A percentile compares a stretch with the other conserved stretches of the same genome.
Conservation (phyloP, 2,888 invertebrate species). For the Eristalis arbustorum region DNA sequence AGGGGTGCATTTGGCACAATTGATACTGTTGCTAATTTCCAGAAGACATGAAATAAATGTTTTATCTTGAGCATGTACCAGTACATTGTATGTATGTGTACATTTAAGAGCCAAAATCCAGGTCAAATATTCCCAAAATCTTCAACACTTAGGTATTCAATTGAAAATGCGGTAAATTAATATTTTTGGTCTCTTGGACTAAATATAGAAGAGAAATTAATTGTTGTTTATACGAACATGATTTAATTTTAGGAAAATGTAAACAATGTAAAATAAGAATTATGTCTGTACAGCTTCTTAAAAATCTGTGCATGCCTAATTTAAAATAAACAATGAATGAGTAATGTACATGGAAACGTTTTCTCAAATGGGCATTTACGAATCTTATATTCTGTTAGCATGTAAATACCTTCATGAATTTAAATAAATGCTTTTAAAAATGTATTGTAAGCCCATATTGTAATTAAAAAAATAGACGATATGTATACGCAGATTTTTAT, state of each 20-base stretch:
- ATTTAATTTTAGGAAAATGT: conserved; percentile 31
- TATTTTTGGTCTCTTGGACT: not conserved
- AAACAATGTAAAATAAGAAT: conserved; percentile 6
- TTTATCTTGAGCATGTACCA: not conserved
- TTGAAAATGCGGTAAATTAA: not conserved
- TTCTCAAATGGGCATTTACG: too few relatives aligned
- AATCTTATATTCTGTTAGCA: too few relatives aligned
- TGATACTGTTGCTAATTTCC: not conserved
- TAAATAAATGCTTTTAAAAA: too few relatives aligned
- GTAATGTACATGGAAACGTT: too few relatives aligned
- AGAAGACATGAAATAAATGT: not conserved
- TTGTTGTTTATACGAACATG: conserved; percentile 45
- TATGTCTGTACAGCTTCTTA: not conserved
- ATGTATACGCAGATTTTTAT: too few relatives aligned
- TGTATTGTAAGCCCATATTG: too few relatives aligned
- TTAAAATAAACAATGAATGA: not conserved
- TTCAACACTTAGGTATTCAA: not conserved
- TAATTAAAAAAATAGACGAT: too few relatives aligned
- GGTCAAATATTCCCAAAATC: not conserved
- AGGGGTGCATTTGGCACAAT: not conserved
- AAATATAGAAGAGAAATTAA: not conserved
- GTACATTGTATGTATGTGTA: not conserved
- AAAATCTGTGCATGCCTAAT: not conserved
- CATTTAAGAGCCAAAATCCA: not conserved
- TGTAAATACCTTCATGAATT: too few relatives aligned